Percentiles rank a stretch among this genome's conserved stretches.
Conservation (phyloP, 2,113 vertebrate species). For the Erythrocercus mccallii region DNA sequence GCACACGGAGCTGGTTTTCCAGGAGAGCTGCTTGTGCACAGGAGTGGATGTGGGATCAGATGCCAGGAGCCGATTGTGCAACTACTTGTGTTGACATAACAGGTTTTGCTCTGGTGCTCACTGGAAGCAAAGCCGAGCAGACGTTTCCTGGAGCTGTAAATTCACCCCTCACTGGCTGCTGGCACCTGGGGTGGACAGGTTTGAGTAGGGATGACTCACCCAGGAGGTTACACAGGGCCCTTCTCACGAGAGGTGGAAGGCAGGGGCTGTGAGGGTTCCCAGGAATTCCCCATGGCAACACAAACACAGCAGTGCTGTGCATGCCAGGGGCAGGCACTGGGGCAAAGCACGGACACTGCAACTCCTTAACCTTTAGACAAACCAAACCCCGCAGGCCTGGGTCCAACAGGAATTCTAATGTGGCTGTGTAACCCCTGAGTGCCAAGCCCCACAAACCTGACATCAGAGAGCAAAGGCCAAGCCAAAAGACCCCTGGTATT, state of each 20-base stretch:
- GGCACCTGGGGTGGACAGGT: not conserved
- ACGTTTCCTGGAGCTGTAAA: not conserved
- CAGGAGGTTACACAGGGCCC: not conserved
- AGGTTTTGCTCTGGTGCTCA: not conserved
- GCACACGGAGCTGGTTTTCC: fast-evolving
- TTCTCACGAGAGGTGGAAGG: not conserved
- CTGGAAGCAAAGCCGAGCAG: not conserved
- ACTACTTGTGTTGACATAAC: not conserved
- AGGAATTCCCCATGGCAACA: not conserved
- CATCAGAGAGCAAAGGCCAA: not conserved
- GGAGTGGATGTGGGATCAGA: not conserved
- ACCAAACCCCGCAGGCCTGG: not conserved
- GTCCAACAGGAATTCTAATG: not conserved
- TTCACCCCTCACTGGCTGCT: not conserved
- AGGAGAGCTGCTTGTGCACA: not conserved
- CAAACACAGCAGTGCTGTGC: not conserved
- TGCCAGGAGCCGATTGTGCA: not conserved
- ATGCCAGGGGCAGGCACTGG: not conserved
- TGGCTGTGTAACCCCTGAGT: not conserved
- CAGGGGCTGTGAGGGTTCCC: not conserved
- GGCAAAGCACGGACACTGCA: not conserved
- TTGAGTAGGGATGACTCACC: slow-evolving; percentile 9
- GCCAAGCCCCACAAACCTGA: not conserved
- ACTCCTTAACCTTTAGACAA: not conserved
- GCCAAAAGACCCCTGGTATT: not conserved